phyloP scores from a whole-genome alignment of 2,797 vertebrate genomes.

The Mionectes olivaceus region DNA sequence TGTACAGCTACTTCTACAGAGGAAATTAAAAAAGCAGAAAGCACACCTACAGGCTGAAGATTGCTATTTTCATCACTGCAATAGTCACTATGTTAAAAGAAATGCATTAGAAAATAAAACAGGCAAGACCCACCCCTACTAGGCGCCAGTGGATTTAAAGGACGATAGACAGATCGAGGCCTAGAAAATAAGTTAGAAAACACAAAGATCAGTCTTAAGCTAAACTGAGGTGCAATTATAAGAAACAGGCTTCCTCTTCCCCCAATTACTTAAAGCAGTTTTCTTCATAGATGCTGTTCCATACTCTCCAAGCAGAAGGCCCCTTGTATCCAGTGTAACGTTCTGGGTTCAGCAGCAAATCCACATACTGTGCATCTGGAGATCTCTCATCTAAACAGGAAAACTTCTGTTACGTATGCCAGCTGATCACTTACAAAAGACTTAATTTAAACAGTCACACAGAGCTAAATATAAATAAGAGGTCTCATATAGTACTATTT shows the following conservation, averaged over 20 bases:
- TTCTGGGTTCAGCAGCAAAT: conserved; percentile 93
- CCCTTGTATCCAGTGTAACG: conserved; percentile 94
- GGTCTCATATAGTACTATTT: neutral
- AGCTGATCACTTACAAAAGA: neutral
- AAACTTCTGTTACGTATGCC: neutral
- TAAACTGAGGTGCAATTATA: neutral
- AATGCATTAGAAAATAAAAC: conserved; percentile 26
- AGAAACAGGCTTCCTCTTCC: neutral
- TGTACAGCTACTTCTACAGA: neutral
- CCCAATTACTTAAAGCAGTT: conserved; percentile 95
- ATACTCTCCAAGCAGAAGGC: conserved; percentile 90
- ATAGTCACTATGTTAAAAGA: neutral
- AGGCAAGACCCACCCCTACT: conserved; percentile 82
- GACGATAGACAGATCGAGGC: conserved; percentile 95
- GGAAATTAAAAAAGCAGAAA: neutral
- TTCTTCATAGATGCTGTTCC: conserved; percentile 97
- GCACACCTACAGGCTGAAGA: neutral
- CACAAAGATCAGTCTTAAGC: conserved; percentile 7
- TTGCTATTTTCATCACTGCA: neutral
- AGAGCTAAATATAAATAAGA: neutral
- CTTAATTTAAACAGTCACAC: neutral
- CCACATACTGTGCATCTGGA: conserved; percentile 91
- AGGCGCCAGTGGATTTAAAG: conserved; percentile 92
- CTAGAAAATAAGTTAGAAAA: conserved; percentile 74
- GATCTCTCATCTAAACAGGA: conserved; percentile 86